phyloP scores from a whole-genome alignment of 64 coral and sea anemone species.

The Stichodactyla mertensii region DNA sequence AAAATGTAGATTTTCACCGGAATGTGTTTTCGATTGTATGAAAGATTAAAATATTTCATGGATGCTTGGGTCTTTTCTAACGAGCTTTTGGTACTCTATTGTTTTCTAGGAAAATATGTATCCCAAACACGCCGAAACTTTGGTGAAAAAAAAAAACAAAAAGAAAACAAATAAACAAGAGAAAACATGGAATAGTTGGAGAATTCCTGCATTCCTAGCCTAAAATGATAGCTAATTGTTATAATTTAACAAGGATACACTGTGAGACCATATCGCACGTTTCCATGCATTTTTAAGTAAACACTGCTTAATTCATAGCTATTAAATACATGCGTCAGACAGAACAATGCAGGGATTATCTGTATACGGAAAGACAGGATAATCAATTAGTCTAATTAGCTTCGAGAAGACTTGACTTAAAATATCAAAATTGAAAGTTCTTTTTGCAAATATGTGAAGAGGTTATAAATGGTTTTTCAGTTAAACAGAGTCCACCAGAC shows the following conservation, averaged over 20 bases:
- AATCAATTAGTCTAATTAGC: background rate
- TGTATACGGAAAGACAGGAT: background rate
- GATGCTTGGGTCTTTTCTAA: background rate
- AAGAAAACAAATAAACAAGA: background rate
- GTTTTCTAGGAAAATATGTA: background rate
- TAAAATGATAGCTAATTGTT: background rate
- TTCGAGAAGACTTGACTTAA: background rate
- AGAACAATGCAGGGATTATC: background rate
- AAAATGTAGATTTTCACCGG: constrained; percentile 6
- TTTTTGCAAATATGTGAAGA: too few relatives aligned
- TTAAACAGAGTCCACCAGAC: too few relatives aligned
- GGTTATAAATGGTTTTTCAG: too few relatives aligned
- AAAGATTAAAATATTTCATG: background rate
- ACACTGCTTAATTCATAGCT: background rate
- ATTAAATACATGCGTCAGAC: background rate
- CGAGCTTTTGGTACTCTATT: background rate
- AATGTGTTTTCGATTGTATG: background rate
- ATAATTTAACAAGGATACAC: background rate
- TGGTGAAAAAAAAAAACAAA: background rate
- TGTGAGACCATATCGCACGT: background rate
- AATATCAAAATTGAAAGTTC: background rate
- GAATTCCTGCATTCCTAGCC: background rate
- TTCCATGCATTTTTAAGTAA: background rate
- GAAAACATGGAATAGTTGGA: background rate
- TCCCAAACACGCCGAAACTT: background rate